Conservation (phyloP, 1,140 invertebrate species). For the Habropoda laboriosa region DNA sequence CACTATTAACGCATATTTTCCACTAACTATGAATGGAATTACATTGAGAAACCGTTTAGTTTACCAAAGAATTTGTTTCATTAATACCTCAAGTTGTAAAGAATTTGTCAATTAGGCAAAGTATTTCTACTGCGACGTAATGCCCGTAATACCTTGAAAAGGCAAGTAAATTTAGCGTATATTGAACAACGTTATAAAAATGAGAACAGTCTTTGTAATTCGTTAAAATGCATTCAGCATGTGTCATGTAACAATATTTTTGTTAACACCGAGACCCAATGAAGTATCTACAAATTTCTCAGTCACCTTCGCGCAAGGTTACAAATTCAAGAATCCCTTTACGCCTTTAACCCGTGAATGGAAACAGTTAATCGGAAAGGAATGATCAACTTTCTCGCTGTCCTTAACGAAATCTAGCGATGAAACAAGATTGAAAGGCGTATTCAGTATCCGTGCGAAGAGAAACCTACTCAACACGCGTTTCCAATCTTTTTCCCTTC, state of each 20-base stretch:
- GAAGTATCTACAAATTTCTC: conserved; percentile 9
- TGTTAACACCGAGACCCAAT: neutral
- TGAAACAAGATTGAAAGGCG: conserved; percentile 40
- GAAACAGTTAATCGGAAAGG: neutral
- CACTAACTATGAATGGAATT: too few species aligned
- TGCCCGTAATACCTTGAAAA: too few species aligned
- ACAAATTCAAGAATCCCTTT: neutral
- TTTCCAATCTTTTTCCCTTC: conserved; percentile 37
- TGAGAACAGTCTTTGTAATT: neutral
- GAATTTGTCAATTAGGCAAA: too few species aligned
- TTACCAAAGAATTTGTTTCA: too few species aligned
- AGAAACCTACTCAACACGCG: conserved; percentile 26
- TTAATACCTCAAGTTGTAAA: too few species aligned
- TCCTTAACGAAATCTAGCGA: neutral
- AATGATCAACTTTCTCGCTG: neutral
- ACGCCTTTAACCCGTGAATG: too few species aligned
- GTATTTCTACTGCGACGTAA: too few species aligned
- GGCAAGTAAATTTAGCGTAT: neutral
- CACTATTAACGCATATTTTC: too few species aligned
- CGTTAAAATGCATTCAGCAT: neutral
- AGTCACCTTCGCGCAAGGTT: neutral
- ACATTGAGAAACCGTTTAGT: too few species aligned
- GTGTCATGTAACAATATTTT: neutral
- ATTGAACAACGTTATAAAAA: too few species aligned
- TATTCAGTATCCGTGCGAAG: conserved; percentile 37